These are phyloP conservation scores for Drosophila oshimai DNA, from an alignment of 1,140 invertebrate species.

Conservation along the genomic window DNA sequence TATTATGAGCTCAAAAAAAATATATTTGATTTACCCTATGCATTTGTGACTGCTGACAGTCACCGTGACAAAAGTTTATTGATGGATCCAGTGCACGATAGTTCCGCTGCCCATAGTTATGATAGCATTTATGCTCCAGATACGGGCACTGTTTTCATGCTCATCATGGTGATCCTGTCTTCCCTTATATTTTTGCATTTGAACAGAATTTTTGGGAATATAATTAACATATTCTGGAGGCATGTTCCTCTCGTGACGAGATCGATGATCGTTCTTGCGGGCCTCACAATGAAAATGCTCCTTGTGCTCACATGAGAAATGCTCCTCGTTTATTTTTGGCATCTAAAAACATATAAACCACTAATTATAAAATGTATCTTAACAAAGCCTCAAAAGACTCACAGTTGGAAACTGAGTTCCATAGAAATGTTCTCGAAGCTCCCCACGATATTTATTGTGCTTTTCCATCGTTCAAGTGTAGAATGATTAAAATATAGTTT, in stretches of 20 bases:
- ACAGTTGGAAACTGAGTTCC: not conserved
- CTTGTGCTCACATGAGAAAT: not conserved
- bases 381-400: not conserved
- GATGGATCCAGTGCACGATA: not conserved
- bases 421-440: not conserved
- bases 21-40: not conserved
- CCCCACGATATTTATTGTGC: not conserved
- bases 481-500: too few relatives aligned
- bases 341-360: not conserved
- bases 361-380: not conserved
- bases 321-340: too few relatives aligned
- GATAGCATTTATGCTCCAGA: not conserved
- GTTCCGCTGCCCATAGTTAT: not conserved
- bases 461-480: not conserved
- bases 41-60: not conserved
- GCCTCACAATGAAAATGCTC: not conserved
- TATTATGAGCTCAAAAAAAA: not conserved
- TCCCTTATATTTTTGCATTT: not conserved
- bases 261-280: not conserved
- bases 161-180: not conserved
- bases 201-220: not conserved
- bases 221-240: not conserved
- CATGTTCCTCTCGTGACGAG: not conserved
- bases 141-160: not conserved
- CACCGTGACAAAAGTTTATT: not conserved